phyloP scores from a whole-genome alignment of 2,113 vertebrate species.

The Pipa parva region DNA sequence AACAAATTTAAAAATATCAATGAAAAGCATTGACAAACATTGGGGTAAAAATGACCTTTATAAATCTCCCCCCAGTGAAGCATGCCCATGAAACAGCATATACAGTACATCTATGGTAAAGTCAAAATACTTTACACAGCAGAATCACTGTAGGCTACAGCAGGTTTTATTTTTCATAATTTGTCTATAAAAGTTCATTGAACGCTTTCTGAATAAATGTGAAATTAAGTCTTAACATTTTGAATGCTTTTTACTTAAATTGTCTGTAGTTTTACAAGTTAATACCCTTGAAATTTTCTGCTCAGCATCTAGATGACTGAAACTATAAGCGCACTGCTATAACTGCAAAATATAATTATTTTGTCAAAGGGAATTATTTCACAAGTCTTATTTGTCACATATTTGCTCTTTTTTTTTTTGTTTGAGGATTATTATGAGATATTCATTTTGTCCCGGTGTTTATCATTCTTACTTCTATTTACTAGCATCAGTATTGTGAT shows the following conservation, averaged over 20 bases:
- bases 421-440: no score
- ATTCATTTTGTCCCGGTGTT: no score
- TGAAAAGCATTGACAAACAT: no score
- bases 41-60: no score
- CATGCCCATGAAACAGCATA: no score
- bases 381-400: constrained; percentile 4
- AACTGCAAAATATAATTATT: constrained; percentile 22
- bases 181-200: constrained; percentile 33
- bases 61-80: no score
- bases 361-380: constrained; percentile 33
- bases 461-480: no score
- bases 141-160: constrained; percentile 13
- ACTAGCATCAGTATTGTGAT: no score
- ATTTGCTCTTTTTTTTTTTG: neutral
- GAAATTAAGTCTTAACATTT: constrained; percentile 38
- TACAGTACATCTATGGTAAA: no score
- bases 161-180: constrained; percentile 20
- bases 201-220: constrained; percentile 35
- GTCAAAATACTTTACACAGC: neutral
- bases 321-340: constrained; percentile 25
- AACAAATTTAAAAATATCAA: no score
- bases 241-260: constrained; percentile 35
- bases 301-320: constrained; percentile 29
- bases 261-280: constrained; percentile 36
- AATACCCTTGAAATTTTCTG: constrained; percentile 34